Evolutionary conservation across 1,140 invertebrate genomes (phyloP).

Genomic region (Reticulitermes speratus): DNA sequence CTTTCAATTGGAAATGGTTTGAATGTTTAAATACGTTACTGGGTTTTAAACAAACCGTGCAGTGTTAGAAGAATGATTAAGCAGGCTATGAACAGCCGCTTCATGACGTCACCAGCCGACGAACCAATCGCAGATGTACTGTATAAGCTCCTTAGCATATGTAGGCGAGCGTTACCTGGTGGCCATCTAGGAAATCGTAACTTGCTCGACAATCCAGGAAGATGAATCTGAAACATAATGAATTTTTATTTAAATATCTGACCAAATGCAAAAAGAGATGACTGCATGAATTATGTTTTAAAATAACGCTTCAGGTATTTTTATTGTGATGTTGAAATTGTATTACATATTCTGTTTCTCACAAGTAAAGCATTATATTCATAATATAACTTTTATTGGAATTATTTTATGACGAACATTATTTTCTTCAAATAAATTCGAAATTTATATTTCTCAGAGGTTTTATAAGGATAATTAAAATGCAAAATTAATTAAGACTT

Average conservation of each 20-base stretch:
- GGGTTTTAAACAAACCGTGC: background rate
- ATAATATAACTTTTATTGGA: too few relatives aligned
- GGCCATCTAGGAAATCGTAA: background rate
- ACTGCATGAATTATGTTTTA: background rate
- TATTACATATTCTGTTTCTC: background rate
- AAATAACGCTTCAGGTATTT: too few relatives aligned
- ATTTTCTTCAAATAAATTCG: background rate
- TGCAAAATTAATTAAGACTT: background rate
- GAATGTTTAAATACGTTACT: too few relatives aligned
- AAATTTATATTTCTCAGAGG: background rate
- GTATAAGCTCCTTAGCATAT: background rate
- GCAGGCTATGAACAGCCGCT: background rate
- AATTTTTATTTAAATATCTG: background rate
- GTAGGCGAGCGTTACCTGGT: background rate
- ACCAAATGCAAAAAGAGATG: background rate
- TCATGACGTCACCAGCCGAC: background rate
- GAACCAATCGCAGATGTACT: background rate
- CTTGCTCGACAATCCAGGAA: background rate
- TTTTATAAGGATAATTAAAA: too few relatives aligned
- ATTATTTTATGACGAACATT: too few relatives aligned
- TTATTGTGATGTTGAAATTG: background rate
- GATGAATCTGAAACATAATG: background rate
- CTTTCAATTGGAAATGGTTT: too few relatives aligned
- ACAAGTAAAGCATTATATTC: too few relatives aligned
- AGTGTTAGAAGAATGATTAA: background rate